phyloP scores from a whole-genome alignment of 2,797 vertebrate genomes.

The Neopelma chrysocephalum region DNA sequence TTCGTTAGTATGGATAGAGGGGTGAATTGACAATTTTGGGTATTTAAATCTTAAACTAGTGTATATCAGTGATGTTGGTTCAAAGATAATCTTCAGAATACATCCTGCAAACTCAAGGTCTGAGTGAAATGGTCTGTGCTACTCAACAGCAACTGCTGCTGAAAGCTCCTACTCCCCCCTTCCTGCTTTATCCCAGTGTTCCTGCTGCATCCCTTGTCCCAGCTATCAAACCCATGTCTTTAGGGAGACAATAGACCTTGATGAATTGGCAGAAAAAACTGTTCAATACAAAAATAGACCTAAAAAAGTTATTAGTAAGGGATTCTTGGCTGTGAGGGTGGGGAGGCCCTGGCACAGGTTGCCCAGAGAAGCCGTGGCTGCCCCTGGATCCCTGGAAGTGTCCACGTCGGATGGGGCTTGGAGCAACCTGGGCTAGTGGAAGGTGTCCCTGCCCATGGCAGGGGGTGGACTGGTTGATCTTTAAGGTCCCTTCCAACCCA shows the following conservation, averaged over 20 bases:
- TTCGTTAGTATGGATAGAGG: neutral
- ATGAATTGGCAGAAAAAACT: neutral
- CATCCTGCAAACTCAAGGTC: neutral
- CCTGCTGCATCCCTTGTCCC: neutral
- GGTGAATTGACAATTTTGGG: neutral
- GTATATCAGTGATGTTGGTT: neutral
- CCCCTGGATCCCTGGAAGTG: neutral
- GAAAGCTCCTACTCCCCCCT: neutral
- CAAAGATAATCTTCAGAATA: neutral
- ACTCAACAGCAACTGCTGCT: neutral
- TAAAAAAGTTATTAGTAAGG: too few species aligned
- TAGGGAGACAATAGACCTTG: neutral
- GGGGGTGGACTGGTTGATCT: neutral
- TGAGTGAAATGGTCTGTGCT: neutral
- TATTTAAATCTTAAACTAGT: neutral
- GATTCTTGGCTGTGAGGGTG: neutral
- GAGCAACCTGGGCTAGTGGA: accelerated
- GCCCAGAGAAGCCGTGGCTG: neutral
- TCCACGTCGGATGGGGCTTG: neutral
- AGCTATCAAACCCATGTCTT: neutral
- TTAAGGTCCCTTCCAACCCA: neutral
- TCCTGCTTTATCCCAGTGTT: neutral
- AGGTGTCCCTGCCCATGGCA: neutral
- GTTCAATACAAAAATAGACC: neutral
- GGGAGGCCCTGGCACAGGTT: accelerated